Base-by-base conservation (phyloP, 1,140 invertebrate genomes). In the Diorhabda elongata region DNA sequence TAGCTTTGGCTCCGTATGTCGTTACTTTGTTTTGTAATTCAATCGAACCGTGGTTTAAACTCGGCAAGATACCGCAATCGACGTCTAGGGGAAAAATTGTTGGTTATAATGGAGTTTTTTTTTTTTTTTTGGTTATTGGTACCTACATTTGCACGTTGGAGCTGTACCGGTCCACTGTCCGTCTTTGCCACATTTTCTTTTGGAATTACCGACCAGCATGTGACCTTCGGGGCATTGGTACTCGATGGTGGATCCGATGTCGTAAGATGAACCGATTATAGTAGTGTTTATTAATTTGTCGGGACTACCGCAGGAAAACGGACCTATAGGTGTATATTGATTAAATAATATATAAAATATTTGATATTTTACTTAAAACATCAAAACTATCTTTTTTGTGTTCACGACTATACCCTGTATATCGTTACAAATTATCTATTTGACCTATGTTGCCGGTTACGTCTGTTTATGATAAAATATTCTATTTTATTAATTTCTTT, bases 221-320 rank as follows among this genome's bases (percentile, higher is more conserved):
- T 93, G 90, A 5, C 94, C 96, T 72, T 89, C 86, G 0, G 93
- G 92, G 78, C 96, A 98, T 5, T 83, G 79, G 79, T 96, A 97
- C 43, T 85, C 83, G 63, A 96, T 91, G 2, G 79, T 81, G 2
- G 88, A 85, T 3, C 90, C 92, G 58, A 95, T 83, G 3, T 83
- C 84, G 75, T 88, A 90, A 75, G 91, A 90, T 63, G 82, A 85
- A 26, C 90, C 90, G 47, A 85, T 77, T n/a, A 95, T 88, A 1
- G 92, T 94, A 2, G 93, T 94, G 77, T 95, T 95, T 70, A 92
- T 85, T 42, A 87, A 83, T 75, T 92, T 91, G 76, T 96, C 93
- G 0, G 94, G 93, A 80, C 91, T 94, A 8, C 94, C 94, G 77
- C 94, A 97, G 1, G 87, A 86, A 3, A 90, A 86, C 4, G 94